Base-by-base conservation (phyloP, 2,113 vertebrate genomes). In the Tetrax tetrax region DNA sequence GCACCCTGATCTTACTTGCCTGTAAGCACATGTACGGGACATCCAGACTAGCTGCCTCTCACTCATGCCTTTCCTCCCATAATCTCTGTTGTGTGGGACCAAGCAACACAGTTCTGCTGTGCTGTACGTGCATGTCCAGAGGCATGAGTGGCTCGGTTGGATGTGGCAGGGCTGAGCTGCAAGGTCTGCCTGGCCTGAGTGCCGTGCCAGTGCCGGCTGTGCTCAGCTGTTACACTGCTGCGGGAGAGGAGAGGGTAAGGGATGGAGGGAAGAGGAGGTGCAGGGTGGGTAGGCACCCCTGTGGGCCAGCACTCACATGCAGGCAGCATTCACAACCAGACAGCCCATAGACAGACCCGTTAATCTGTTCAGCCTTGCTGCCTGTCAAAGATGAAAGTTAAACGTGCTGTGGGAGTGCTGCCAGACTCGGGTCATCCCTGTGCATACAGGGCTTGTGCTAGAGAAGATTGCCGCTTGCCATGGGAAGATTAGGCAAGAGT, bases 101-200 rank as follows among this genome's bases (percentile, higher is more conserved):
- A 35, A 53, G n/a, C 1, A 2, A 27, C 11, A 4, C 8, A 13
- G 25, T 25, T 81, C 37, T 53, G 56, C 43, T 45, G 24, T 11
- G 21, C 22, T 29, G 25, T 11, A 23, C 2, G 0, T 0, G 1
- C 1, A 1, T 27, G n/a, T 43, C 20, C 59, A 27, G 57, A 57
- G 33, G 12, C 1, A 0, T 29, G 25, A 38, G 28, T 0, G 1
- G 19, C 57, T 43, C 45, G 23, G 29, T 66, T 59, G 22, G 13
- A 47, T 12, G 27, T 29, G 47, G 7, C 2, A 2, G 38, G 45
- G 51, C 38, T 72, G 66, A 79, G 60, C 47, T 65, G 16, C 0
- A 4, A 72, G 53, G n/a, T 31, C 14, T 61, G 29, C 19, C 17
- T 4, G 33, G 8, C 31, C 69, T 14, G 33, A 66, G 31, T 12